Base-by-base conservation (phyloP, 2,888 invertebrate genomes). In the Athalia circularis region DNA sequence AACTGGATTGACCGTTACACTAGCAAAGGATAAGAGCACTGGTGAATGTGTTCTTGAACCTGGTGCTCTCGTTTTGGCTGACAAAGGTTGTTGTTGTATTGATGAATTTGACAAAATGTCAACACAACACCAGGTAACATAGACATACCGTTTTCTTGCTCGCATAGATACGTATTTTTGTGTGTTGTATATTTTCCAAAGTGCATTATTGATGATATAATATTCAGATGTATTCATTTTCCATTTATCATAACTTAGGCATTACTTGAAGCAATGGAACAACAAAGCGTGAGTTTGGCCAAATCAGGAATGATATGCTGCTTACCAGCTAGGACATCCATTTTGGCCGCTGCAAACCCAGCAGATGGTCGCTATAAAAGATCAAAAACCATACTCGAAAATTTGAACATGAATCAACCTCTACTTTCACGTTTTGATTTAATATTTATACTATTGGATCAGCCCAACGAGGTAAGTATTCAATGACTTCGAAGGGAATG, bases 101-200 rank as follows among this genome's bases (percentile, higher is more conserved):
- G 99, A 99, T 89, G 98, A 99, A 91, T 96, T 99, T 86, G 99
- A 99, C 89, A 98, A 98, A 92, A 96, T 97, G 94, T 92, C 93
- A 3, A 91, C 91, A 11, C 95, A 96, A 87, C 95, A 96, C 90
- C 93, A 94, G 87, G 93, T 93, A 85, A 84, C 75, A 43, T 61
- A 7, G 76, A 65, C 68, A 50, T 9, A 6, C 45, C 48, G 29
- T 29, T 29, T 13, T 13, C 50, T 15, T 48, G 13, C 6, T 15
- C 13, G n/a, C 11, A 29, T 76, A 72, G 5, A 54, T 11, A 48
- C 8, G 29, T 77, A 13, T 15, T 57, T 52, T 81, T 78, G 7
- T 4, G 43, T 8, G 11, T 45, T 67, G 0, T 50, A 61, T 6
- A 65, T 65, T 47, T 47, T 47, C 48, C 29, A 48, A 29, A 29